Evolutionary conservation across 2,888 invertebrate genomes (phyloP).

Genomic region (Apamea anceps): DNA sequence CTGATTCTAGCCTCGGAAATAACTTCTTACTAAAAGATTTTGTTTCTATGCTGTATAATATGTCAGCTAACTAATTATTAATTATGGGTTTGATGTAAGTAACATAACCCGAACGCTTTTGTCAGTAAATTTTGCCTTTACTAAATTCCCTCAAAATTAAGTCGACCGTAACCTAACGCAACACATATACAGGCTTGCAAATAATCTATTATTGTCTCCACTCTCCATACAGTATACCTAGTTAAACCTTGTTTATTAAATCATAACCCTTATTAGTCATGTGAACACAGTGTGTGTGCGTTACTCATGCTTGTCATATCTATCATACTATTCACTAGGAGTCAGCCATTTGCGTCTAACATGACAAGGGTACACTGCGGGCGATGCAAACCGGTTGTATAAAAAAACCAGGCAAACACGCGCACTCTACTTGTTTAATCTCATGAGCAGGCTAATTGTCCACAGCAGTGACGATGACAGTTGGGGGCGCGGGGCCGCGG

Average conservation of each 20-base stretch:
- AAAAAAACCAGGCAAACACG: constrained; percentile 80
- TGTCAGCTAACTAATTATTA: neutral
- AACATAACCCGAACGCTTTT: neutral
- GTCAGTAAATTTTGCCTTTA: neutral
- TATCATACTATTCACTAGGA: constrained; percentile 75
- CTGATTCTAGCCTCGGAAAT: constrained; percentile 23
- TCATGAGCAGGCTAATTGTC: constrained; percentile 89
- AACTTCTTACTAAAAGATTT: constrained; percentile 15
- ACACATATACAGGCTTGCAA: constrained; percentile 12
- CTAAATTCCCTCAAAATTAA: neutral
- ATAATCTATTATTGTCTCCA: constrained; percentile 42
- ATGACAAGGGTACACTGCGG: constrained; percentile 72
- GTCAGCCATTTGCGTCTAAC: constrained; percentile 71
- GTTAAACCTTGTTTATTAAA: constrained; percentile 48
- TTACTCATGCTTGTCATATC: constrained; percentile 78
- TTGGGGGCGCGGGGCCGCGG: constrained; percentile 68
- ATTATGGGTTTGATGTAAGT: neutral
- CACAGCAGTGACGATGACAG: constrained; percentile 88
- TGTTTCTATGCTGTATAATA: neutral
- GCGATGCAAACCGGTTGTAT: constrained; percentile 70
- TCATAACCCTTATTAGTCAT: constrained; percentile 65
- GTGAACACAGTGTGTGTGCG: constrained; percentile 69
- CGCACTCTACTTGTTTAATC: constrained; percentile 85
- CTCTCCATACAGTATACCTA: constrained; percentile 26
- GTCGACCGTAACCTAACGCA: neutral